phyloP scores from a whole-genome alignment of 2,113 vertebrate genomes.

The Tetrax tetrax region DNA sequence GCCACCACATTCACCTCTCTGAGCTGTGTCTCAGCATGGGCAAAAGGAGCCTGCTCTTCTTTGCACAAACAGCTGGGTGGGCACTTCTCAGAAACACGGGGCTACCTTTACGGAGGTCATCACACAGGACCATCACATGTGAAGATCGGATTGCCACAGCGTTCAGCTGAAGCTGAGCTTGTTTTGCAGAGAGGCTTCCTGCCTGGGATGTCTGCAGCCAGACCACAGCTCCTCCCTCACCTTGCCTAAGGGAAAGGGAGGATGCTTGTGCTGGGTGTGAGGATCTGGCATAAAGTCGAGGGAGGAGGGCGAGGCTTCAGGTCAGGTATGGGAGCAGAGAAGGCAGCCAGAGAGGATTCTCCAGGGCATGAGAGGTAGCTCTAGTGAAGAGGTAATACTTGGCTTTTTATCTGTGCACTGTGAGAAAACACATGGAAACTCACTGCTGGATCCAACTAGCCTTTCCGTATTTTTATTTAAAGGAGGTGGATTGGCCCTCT shows the following conservation, averaged over 20 bases:
- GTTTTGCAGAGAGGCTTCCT: neutral
- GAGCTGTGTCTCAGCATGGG: fast-evolving
- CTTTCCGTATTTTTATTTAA: neutral
- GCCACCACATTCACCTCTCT: neutral
- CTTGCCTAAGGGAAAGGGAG: neutral
- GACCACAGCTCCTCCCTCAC: neutral
- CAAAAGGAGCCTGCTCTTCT: neutral
- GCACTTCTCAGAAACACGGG: neutral
- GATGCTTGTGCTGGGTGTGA: neutral
- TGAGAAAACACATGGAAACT: neutral
- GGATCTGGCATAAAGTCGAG: neutral
- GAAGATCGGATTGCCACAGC: neutral
- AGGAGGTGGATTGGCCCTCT: neutral
- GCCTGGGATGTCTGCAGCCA: neutral
- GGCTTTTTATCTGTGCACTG: neutral
- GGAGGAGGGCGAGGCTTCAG: neutral
- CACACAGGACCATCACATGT: fast-evolving
- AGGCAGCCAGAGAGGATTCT: neutral
- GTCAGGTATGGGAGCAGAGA: neutral
- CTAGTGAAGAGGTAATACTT: neutral
- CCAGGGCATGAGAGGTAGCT: neutral
- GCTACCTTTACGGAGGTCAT: neutral
- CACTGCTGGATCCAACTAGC: neutral
- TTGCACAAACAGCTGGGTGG: neutral
- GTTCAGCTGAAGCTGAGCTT: neutral